These are phyloP conservation scores for Australoheros scitulus DNA, from an alignment of 2,113 vertebrate genomes.

Conservation along the genomic window DNA sequence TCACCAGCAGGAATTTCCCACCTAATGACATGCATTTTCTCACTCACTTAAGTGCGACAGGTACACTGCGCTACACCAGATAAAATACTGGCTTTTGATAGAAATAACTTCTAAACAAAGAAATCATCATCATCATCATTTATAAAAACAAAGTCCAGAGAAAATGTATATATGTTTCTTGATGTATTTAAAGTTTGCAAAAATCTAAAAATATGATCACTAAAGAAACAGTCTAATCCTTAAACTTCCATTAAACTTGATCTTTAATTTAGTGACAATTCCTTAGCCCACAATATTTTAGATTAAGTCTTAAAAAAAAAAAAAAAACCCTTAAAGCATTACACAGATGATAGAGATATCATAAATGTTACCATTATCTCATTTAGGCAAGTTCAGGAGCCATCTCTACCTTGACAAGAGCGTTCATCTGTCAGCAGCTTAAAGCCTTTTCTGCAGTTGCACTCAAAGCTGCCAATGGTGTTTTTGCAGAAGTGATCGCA, in stretches of 20 bases:
- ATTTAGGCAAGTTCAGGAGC: not conserved
- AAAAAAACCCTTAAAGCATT: too few relatives aligned
- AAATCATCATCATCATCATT: conserved; percentile 8
- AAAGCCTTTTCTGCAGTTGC: conserved; percentile 96
- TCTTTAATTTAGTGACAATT: not conserved
- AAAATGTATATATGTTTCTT: not conserved
- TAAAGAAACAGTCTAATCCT: not conserved
- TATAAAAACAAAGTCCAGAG: not conserved
- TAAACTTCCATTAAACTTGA: not conserved
- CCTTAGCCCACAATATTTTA: too few relatives aligned
- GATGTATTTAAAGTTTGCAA: not conserved
- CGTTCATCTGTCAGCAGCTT: conserved; percentile 97
- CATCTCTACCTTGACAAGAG: conserved; percentile 92
- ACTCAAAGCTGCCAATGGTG: conserved; percentile 97
- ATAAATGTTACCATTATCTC: not conserved
- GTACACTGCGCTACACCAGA: not conserved
- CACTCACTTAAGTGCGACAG: not conserved
- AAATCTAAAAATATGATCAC: not conserved
- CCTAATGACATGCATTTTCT: conserved; percentile 23
- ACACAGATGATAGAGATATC: not conserved
- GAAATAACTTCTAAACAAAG: conserved; percentile 12
- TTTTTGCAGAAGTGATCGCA: conserved; percentile 98
- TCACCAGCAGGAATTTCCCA: conserved; percentile 65
- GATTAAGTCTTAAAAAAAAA: too few relatives aligned
- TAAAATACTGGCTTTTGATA: not conserved